Conservation (phyloP, 2,888 invertebrate species). For the Sminthurinus aureus region DNA sequence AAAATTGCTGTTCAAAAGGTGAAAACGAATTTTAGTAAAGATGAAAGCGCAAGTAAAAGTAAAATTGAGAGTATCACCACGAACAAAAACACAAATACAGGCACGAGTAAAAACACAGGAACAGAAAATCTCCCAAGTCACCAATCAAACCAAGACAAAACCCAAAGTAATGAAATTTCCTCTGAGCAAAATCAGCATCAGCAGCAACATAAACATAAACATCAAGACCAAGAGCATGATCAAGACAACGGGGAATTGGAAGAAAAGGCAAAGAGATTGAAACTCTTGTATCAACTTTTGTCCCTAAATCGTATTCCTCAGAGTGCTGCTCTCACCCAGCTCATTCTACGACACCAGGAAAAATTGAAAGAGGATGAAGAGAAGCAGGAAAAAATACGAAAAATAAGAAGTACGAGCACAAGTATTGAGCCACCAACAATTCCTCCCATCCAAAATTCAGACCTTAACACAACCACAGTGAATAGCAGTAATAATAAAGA, state of each 20-base stretch:
- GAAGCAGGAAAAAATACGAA: neutral
- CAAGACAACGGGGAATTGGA: neutral
- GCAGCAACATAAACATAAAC: neutral
- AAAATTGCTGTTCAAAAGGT: too few species aligned
- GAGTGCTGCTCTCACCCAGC: neutral
- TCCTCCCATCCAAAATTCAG: neutral
- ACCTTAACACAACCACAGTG: neutral
- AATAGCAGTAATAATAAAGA: too few species aligned
- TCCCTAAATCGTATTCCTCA: neutral
- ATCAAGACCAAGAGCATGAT: neutral
- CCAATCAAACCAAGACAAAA: constrained; percentile 67
- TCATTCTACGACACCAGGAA: neutral
- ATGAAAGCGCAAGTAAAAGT: too few species aligned
- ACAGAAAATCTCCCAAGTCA: constrained; percentile 66
- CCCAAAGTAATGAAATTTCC: constrained; percentile 65
- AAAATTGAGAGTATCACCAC: too few species aligned
- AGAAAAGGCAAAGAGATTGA: too few species aligned
- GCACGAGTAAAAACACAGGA: constrained; percentile 70
- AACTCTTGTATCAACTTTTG: neutral
- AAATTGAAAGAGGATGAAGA: neutral
- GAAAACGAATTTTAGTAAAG: too few species aligned
- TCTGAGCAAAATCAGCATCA: neutral
- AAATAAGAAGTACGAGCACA: neutral
- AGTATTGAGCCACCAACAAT: neutral
- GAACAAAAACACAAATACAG: too few species aligned